Base-by-base conservation (phyloP, 2,797 vertebrate genomes). In the Ctenopoma kingsleyae region DNA sequence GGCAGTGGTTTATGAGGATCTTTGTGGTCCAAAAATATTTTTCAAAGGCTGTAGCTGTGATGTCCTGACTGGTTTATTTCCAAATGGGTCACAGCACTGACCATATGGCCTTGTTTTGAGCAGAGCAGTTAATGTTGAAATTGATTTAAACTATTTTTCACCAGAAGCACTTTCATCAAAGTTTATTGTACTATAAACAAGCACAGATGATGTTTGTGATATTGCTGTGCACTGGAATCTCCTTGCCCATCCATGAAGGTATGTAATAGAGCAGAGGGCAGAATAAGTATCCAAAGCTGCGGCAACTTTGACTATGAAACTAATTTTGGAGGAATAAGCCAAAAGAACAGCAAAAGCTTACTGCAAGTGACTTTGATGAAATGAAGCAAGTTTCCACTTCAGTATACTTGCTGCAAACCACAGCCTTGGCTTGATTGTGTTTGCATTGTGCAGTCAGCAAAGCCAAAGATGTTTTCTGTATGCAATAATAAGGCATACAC, bases 161-260 rank as follows among this genome's bases (percentile, higher is more conserved):
- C 71, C 81, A 76, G 69, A 66, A 72, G 78, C 74, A 66, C 61
- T 78, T 82, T 82, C 63, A 80, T 87, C 62, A 73, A 74, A 70
- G 67, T 85, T 87, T 90, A 90, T 72, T 55, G 36, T 65, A n/a
- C 48, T 50, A 60, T 85, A 85, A 90, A 81, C 71, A 76, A 63
- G 58, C 60, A 38, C 63, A 67, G 76, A 48, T 77, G 55, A 58
- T 68, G 71, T 78, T 71, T 72, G 66, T 52, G 53, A 77, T 71
- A 52, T 56, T 44, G 53, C 56, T 80, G 32, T 36, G 51, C 61
- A 58, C 57, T 63, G 71, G 23, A 79, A 27, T 67, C 69, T 74
- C 74, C 63, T 63, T 13, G 62, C 16, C 32, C 8, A 8, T 50
- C 55, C 46, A 60, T 79, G 62, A 81, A 68, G 32, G 27, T 22